Base-by-base conservation (phyloP, 1,140 invertebrate species). In the Leptinotarsa undecemlineata region DNA sequence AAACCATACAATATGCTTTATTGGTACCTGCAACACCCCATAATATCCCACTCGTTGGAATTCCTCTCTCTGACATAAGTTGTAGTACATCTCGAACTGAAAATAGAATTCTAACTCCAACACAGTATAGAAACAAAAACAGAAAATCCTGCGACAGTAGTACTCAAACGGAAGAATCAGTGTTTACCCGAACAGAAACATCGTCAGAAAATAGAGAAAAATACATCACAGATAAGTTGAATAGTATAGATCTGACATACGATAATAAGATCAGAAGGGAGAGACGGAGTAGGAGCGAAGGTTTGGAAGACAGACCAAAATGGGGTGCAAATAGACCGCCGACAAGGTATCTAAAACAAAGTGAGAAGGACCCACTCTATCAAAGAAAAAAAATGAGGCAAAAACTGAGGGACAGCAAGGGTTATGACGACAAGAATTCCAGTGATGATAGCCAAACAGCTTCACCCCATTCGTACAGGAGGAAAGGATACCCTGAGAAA, bases 311-410 rank as follows among this genome's bases (percentile, higher is more conserved):
- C 77, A 86, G 90, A 72, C 91, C 91, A 0, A 90, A 91, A 80
- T 92, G 90, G 91, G 90, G 90, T 26, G 90, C 88, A 1, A 91
- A 91, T 79, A 88, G 90, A 78, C 91, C 91, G 68, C 90, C 88
- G 48, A 92, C 90, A 14, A 89, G 91, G 76, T 93, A 93, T 81
- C 87, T 92, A 76, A 93, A 92, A 75, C 92, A 93, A 85, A 93
- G 91, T 78, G 92, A 93, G 82, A 92, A 92, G 81, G 92, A 93
- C 85, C 90, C 90, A 20, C 89, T 92, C 82, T 92, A 93, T 82
- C 90, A 90, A 84, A 88, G 90, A 77, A 80, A 91, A 78, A 90
- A 90, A 85, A 81, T 91, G 69, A 85, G 90, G 51, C 87, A 89
- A 80, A 88, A 89, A 81, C 84, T 86, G 72, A 84, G 87, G 71